phyloP scores from a whole-genome alignment of 2,888 invertebrate genomes.

The Leptopilina myrica region DNA sequence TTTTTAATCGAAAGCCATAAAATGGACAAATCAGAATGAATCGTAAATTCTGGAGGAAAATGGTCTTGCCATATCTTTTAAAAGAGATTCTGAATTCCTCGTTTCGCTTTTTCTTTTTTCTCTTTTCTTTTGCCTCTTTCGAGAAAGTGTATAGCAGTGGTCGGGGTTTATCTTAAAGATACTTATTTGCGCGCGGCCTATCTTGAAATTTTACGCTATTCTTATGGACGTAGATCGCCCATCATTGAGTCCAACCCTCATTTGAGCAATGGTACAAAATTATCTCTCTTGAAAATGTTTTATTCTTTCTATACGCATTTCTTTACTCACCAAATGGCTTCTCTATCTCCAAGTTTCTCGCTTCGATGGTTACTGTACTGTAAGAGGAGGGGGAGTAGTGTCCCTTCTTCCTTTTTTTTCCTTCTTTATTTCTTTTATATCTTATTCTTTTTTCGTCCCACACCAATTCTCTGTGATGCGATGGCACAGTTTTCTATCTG shows the following conservation, averaged over 20 bases:
- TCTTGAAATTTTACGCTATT: slow-evolving; percentile 51
- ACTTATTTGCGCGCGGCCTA: slow-evolving; percentile 51
- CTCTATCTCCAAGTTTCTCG: slow-evolving; percentile 38
- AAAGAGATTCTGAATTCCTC: not conserved
- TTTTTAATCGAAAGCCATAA: slow-evolving; percentile 22
- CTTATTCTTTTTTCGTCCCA: not conserved
- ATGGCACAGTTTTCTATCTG: not conserved
- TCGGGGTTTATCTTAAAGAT: slow-evolving; percentile 52
- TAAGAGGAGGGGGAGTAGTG: not conserved
- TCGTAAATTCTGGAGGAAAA: not conserved
- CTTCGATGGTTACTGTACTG: slow-evolving; percentile 43
- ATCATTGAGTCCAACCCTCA: slow-evolving; percentile 39
- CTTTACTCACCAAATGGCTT: slow-evolving; percentile 23
- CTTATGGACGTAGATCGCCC: slow-evolving; percentile 40
- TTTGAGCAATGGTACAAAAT: slow-evolving; percentile 36
- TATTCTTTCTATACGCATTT: slow-evolving; percentile 36
- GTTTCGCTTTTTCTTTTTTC: slow-evolving; percentile 7
- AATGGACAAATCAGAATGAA: slow-evolving; percentile 19
- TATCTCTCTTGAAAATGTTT: slow-evolving; percentile 45
- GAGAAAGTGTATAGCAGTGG: slow-evolving; percentile 34
- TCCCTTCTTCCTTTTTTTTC: not conserved
- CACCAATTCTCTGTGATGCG: too few species aligned
- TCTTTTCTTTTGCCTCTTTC: slow-evolving; percentile 11
- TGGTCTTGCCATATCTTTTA: slow-evolving; percentile 1
- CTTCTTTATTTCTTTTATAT: slow-evolving; percentile 16